Evolutionary conservation across 2,888 invertebrate species (phyloP).

Genomic region (Gastracanthus pulcherrimus): DNA sequence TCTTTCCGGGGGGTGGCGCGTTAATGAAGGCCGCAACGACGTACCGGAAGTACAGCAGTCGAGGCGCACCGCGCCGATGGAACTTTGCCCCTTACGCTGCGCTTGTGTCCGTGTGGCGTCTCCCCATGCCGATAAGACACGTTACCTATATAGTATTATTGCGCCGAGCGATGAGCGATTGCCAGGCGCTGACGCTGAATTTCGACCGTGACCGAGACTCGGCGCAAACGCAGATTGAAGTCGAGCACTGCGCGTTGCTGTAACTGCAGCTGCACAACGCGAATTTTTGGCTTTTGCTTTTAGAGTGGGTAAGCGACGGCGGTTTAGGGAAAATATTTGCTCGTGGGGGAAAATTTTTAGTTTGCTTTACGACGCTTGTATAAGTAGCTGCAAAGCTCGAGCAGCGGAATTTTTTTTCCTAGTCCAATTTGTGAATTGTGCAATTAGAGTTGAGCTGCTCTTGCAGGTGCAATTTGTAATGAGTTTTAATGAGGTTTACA

Average conservation of each 20-base stretch:
- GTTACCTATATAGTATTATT: too few species aligned
- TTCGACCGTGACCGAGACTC: too few species aligned
- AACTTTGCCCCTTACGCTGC: not conserved
- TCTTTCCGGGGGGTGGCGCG: conserved; percentile 15
- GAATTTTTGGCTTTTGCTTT: too few species aligned
- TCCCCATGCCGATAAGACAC: not conserved
- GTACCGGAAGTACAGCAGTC: not conserved
- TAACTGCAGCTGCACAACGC: too few species aligned
- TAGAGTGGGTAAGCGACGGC: not conserved
- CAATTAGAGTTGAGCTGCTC: too few species aligned
- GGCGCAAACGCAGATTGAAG: too few species aligned
- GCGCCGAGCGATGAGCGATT: too few species aligned
- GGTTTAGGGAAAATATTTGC: not conserved
- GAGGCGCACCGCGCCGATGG: not conserved
- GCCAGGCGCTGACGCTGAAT: too few species aligned
- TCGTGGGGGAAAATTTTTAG: not conserved
- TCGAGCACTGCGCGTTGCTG: too few species aligned
- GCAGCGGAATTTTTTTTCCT: not conserved
- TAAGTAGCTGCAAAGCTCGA: not conserved
- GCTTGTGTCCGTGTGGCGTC: not conserved
- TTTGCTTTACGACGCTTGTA: too few species aligned
- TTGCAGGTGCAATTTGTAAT: too few species aligned
- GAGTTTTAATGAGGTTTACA: too few species aligned
- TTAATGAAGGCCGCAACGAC: conserved; percentile 48
- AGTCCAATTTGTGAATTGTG: not conserved